These are phyloP conservation scores for Marisa cornuarietis DNA, from an alignment of 1,140 invertebrate genomes.

Conservation along the genomic window DNA sequence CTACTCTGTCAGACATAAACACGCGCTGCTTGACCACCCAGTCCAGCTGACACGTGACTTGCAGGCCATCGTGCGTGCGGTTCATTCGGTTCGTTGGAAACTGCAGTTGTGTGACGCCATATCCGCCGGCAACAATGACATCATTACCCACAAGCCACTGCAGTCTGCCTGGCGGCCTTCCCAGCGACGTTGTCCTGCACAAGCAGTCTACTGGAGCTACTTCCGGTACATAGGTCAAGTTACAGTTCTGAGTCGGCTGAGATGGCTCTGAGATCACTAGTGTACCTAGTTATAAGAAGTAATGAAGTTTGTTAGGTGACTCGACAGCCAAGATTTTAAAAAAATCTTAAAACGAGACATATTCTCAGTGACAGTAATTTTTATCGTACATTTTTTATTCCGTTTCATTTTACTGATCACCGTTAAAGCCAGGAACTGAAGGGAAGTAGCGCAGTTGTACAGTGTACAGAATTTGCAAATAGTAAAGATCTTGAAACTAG, in stretches of 20 bases:
- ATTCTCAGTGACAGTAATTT: too few relatives aligned
- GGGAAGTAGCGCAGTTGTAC: too few relatives aligned
- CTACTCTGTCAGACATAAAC: background rate
- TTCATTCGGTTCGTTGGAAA: background rate
- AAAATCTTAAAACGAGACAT: too few relatives aligned
- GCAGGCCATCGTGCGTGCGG: background rate
- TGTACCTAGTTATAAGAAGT: too few relatives aligned
- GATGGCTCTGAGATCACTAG: background rate
- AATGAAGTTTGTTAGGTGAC: too few relatives aligned
- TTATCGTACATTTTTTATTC: too few relatives aligned
- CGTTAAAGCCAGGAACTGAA: too few relatives aligned
- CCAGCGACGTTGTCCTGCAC: background rate
- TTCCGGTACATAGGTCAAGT: conserved; percentile 1
- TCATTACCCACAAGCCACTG: background rate
- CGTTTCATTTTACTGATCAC: too few relatives aligned
- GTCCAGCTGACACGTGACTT: background rate
- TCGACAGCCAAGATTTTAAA: too few relatives aligned
- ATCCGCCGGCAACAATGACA: background rate
- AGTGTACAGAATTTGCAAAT: too few relatives aligned
- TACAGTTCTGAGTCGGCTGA: background rate
- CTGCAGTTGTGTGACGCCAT: background rate
- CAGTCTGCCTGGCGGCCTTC: background rate
- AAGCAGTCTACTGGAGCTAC: too few relatives aligned
- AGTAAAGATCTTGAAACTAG: too few relatives aligned
- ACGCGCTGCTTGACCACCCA: background rate